Percentiles rank a stretch among this genome's conserved stretches.
Conservation (phyloP, 2,113 vertebrate genomes). For the Terrapene triunguis region DNA sequence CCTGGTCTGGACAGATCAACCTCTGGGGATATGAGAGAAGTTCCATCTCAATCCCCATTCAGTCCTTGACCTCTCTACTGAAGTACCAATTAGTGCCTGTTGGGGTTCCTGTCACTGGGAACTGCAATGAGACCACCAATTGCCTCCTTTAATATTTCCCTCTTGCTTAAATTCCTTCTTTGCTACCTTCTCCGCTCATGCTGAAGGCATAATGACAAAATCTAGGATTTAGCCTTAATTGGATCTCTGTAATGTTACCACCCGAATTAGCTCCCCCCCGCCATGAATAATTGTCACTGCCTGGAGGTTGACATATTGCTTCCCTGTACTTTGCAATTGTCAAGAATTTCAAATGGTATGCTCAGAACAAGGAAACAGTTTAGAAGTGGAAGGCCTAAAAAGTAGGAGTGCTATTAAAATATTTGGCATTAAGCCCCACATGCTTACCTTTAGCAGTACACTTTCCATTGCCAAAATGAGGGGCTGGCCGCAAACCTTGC, state of each 20-base stretch:
- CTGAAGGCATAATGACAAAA: conserved; percentile 58
- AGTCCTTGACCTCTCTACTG: background rate
- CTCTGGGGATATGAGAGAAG: background rate
- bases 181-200: background rate
- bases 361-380: background rate
- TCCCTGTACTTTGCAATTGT: conserved; percentile 45
- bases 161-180: background rate
- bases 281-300: conserved; percentile 64
- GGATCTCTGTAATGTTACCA: conserved; percentile 69
- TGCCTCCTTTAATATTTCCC: background rate
- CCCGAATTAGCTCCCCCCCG: conserved; percentile 65
- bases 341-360: conserved; percentile 49
- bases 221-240: conserved; percentile 71
- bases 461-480: background rate
- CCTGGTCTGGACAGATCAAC: background rate
- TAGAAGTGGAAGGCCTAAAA: conserved; percentile 26
- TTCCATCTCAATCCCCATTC: background rate
- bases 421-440: background rate
- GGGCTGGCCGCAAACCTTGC: conserved; percentile 7
- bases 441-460: background rate
- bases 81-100: conserved; percentile 18
- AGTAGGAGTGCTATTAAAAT: conserved; percentile 37
- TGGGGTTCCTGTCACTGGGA: background rate
- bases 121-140: conserved; percentile 20
- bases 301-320: conserved; percentile 70